Evolutionary conservation across 2,797 vertebrate species (phyloP).

Genomic region (Cossypha polioptera): DNA sequence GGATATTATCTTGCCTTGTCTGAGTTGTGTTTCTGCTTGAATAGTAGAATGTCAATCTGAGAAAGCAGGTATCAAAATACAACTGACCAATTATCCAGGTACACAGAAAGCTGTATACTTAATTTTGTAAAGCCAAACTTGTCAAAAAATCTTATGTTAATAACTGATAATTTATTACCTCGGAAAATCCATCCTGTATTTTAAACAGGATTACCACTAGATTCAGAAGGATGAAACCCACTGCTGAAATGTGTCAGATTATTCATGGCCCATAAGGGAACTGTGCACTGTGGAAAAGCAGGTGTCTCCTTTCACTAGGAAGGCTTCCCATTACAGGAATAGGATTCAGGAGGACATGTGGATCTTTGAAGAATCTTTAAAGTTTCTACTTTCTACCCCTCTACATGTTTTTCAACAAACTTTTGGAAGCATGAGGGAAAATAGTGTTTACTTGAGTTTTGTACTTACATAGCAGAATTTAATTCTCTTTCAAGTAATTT

Average conservation of each 20-base stretch:
- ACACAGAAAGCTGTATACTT: conserved; percentile 63
- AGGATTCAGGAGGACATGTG: not conserved
- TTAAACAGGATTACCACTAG: conserved; percentile 67
- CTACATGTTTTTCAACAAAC: not conserved
- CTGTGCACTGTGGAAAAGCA: not conserved
- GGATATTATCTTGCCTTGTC: not conserved
- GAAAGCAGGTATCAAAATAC: conserved; percentile 60
- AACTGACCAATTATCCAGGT: conserved; percentile 44
- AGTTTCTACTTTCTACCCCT: not conserved
- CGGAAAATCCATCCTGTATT: conserved; percentile 61
- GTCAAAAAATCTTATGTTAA: conserved; percentile 75
- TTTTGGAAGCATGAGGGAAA: not conserved
- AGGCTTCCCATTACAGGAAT: not conserved
- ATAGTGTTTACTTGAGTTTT: not conserved
- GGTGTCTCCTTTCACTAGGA: conserved; percentile 4
- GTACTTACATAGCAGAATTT: not conserved
- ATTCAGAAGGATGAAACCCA: conserved; percentile 17
- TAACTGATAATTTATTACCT: conserved; percentile 66
- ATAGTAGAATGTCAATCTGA: not conserved
- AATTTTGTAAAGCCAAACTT: conserved; percentile 75
- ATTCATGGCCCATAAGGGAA: not conserved
- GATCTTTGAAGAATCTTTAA: not conserved
- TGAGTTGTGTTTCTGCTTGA: not conserved
- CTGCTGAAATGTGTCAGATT: conserved; percentile 2
- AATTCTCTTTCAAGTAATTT: not conserved